Base-by-base conservation (phyloP, 2,797 vertebrate genomes). In the Pseudochaenichthys georgianus region DNA sequence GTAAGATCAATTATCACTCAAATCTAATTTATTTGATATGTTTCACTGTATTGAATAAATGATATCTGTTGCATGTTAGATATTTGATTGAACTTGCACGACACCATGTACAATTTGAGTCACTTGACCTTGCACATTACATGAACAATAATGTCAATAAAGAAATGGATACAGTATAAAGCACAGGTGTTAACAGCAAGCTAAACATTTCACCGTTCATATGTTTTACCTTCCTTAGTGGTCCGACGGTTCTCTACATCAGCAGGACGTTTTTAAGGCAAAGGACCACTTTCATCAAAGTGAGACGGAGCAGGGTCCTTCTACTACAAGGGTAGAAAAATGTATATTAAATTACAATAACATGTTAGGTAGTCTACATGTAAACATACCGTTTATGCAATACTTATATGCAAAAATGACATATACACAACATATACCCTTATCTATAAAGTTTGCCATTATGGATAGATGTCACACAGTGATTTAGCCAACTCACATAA, bases 1-100 rank as follows among this genome's bases (percentile, higher is more conserved):
- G 31, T 21, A 13, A 53, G 67, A 84, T 88, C 65, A 75, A 77
- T 83, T 82, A 65, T 73, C 47, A n/a, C 55, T 80, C 28, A 60
- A 51, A 82, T 85, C 47, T 62, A 62, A 54, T 65, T 48, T 11
- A 45, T 59, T 60, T 38, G 65, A 38, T 10, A n/a, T 43, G 9
- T 68, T 55, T n/a, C 15, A 46, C 2, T 65, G 9, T 64, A 31
- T 58, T 77, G 41, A 64, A 76, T 67, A 76, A 83, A 70, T 76
- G 15, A 75, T 74, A 64, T 48, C 0, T 11, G 34, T 62, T 71
- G 28, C 17, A 59, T 70, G 23, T 38, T 13, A 16, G 48, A 64
- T 52, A 43, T 64, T 41, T 53, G 7, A 57, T 62, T 51, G 41
- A 43, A 64, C 8, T 34, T 48, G 16, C 16, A 52, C 3, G 17